Evolutionary conservation across 92 coral and sea anemone species (phyloP), one percentile per base, ranked within the genome.

Genomic region (Zoanthus sansibaricus): DNA sequence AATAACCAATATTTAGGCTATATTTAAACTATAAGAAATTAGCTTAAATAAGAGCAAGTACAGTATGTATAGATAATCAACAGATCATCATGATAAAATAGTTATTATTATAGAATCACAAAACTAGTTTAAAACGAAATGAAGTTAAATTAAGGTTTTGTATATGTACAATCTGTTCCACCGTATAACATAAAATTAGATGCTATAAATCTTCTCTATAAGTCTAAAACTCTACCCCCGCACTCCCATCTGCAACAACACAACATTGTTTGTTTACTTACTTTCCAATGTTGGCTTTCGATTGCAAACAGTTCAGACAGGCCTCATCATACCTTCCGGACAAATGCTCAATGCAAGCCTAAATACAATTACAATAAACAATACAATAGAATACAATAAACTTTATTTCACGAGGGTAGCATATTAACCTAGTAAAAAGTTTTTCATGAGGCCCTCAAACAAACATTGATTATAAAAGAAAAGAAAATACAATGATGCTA

Each of bases 261-360:
- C 15, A 61, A 61, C 15, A 62, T n/a, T 54, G 61, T 42, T 42
- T 48, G 47, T 75, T 54, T 75, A 21, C 87, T 48, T 52, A 83
- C 87, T 83, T 83, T 48, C 87, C 87, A 71, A 71, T 83, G 48
- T 83, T 83, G 79, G 87, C 87, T 83, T 83, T 70, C 11, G 86
- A 61, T 37, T 80, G 86, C 86, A 80, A 61, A 20, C 86, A 80
- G 75, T 47, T 80, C 11, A 83, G 87, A 83, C 87, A 83, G 33
- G 87, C 77, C 15, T 71, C 78, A 70, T 70, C 87, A 83, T 47
- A 83, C 49, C 68, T 70, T 42, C 87, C 87, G 14, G 78, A 47
- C 87, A 83, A 83, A 83, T 83, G 87, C 66, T 83, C 79, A 18
- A 32, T 42, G 79, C 79, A 83, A 71, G 87, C 79, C 87, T 83